Evolutionary conservation across 2,797 vertebrate species (phyloP), one percentile per base, ranked within the genome.

Genomic region (Monodelphis domestica): DNA sequence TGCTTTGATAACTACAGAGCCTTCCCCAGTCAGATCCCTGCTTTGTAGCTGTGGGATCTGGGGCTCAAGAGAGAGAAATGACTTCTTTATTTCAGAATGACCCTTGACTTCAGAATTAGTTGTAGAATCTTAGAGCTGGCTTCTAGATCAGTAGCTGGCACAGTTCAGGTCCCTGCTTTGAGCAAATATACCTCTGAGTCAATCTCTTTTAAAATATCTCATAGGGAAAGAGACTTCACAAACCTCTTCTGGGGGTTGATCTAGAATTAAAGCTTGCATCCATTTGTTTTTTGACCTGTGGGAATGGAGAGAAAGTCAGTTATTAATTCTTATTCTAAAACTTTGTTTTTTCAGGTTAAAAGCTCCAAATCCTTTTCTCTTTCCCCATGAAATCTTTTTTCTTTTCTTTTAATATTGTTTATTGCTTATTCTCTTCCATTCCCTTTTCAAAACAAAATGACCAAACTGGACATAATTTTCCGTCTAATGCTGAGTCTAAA

Each of bases 161-260:
- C 33, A 4, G 21, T 50, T 12, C 56, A 92, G 52, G 50, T 84
- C 5, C 21, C 7, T 54, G 29, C 57, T 78, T 52, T 24, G 89
- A 90, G 56, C 30, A 95, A 38, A 38, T 63, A 94, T 89, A 63
- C 90, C 56, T 51, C 90, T 93, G 91, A 88, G 70, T 88, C 87
- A 92, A 89, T 52, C 56, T 95, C 38, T 54, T 30, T 78, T n/a
- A 51, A 50, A 84, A 56, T 70, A 63, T 91, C 91, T 93, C 89
- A 45, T 26, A 56, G 55, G 92, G 87, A 94, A 9, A 78, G 45
- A 12, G 24, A 88, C 53, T 70, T 33, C 33, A 17, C 53, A 90
- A 21, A 12, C 21, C 30, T 87, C 89, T 94, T 90, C 54, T 54
- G 33, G 51, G 94, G 53, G 59, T 89, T 90, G 59, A 54, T 89